These are phyloP conservation scores for Micrastur ruficollis DNA, from an alignment of 2,797 vertebrate species.

Conservation along the genomic window DNA sequence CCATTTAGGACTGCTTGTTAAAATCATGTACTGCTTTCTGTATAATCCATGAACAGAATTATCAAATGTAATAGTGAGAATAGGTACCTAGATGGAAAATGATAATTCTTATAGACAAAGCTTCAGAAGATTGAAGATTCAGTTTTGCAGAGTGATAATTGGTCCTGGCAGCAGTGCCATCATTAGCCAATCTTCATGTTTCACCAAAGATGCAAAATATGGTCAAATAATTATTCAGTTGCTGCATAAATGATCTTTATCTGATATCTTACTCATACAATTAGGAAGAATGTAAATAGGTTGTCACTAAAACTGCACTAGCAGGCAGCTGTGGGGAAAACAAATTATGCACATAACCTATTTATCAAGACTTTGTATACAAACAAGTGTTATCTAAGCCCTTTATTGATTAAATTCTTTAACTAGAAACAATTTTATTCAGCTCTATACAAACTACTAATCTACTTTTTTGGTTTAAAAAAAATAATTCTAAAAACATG, in stretches of 20 bases:
- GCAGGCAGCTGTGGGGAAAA: slow-evolving; percentile 1
- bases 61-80: not conserved
- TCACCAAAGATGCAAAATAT: slow-evolving; percentile 28
- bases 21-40: not conserved
- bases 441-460: not conserved
- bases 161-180: not conserved
- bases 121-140: not conserved
- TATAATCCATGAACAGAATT: not conserved
- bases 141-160: not conserved
- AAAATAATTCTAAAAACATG: not conserved
- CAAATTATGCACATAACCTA: not conserved
- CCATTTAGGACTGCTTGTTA: not conserved
- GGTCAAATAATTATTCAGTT: slow-evolving; percentile 17
- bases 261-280: not conserved
- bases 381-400: not conserved
- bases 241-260: not conserved
- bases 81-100: not conserved
- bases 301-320: not conserved
- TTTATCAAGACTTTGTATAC: slow-evolving; percentile 14
- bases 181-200: not conserved
- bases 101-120: not conserved
- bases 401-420: not conserved
- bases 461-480: not conserved
- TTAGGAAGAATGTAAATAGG: not conserved
- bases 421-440: not conserved